Conservation (phyloP, 1,140 invertebrate genomes). For the Lasaia peninsularis region DNA sequence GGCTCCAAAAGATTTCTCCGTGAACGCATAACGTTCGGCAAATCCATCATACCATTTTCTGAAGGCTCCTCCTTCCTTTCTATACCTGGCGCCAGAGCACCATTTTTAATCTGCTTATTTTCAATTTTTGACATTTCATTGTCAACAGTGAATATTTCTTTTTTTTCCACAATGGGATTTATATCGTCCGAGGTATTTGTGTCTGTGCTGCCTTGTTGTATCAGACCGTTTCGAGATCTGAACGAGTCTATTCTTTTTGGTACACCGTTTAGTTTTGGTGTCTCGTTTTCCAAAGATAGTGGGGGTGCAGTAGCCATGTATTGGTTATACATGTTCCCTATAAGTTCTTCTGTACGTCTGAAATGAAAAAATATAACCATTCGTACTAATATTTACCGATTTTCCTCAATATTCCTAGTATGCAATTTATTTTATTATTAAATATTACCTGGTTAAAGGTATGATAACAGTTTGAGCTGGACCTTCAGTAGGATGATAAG, state of each 20-base stretch:
- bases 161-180: slow-evolving; percentile 41
- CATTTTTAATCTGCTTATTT: slow-evolving; percentile 19
- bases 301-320: slow-evolving; percentile 68
- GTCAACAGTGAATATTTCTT: slow-evolving; percentile 60
- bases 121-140: slow-evolving; percentile 53
- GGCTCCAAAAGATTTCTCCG: slow-evolving; percentile 69
- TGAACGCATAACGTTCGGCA: slow-evolving; percentile 51
- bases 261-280: slow-evolving; percentile 47
- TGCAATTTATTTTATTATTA: background rate
- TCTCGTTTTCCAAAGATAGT: slow-evolving; percentile 46
- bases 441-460: slow-evolving; percentile 72
- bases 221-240: slow-evolving; percentile 36
- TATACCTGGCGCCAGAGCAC: slow-evolving; percentile 20
- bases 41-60: slow-evolving; percentile 31
- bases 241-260: slow-evolving; percentile 42
- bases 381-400: too few species aligned
- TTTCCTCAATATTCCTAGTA: too few species aligned
- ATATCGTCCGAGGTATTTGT: slow-evolving; percentile 63
- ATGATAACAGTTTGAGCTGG: slow-evolving; percentile 77
- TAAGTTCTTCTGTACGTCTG: slow-evolving; percentile 73
- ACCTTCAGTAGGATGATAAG: slow-evolving; percentile 78
- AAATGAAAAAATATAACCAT: slow-evolving; percentile 20
- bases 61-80: slow-evolving; percentile 28
- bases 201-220: slow-evolving; percentile 56
- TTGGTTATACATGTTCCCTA: slow-evolving; percentile 70